Percentiles rank a stretch among this genome's conserved stretches.
phyloP scores from a whole-genome alignment of 35 echinoderm and acorn worm species.

The Eucidaris tribuloides region DNA sequence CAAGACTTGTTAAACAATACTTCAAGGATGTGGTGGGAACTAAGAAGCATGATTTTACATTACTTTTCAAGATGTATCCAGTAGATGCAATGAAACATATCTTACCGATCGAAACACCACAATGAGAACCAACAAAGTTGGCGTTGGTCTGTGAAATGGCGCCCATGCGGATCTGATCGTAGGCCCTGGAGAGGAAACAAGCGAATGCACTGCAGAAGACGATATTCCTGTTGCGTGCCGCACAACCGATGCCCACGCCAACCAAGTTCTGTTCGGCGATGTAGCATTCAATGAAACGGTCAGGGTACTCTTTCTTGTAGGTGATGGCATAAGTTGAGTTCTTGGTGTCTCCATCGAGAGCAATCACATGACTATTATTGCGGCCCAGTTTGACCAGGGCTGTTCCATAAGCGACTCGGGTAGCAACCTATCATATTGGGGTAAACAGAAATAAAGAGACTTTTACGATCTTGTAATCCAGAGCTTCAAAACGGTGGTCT shows the following conservation, averaged over 20 bases:
- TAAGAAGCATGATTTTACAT: too few relatives aligned
- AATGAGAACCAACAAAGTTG: slow-evolving; percentile 96
- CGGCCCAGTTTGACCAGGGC: slow-evolving; percentile 81
- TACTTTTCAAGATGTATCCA: too few relatives aligned
- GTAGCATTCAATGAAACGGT: slow-evolving; percentile 93
- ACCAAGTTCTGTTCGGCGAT: slow-evolving; percentile 98
- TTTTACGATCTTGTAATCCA: neutral
- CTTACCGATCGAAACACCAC: slow-evolving; percentile 96
- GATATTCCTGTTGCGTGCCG: slow-evolving; percentile 75
- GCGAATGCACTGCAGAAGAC: slow-evolving; percentile 94
- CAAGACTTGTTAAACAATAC: too few relatives aligned
- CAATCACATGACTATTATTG: slow-evolving; percentile 51
- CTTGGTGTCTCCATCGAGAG: slow-evolving; percentile 94
- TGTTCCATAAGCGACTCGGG: slow-evolving; percentile 90
- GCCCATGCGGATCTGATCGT: slow-evolving; percentile 98
- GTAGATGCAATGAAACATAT: too few relatives aligned
- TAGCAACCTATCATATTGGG: slow-evolving; percentile 63
- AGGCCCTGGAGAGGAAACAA: slow-evolving; percentile 80
- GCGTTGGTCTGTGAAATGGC: slow-evolving; percentile 96
- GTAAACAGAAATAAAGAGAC: neutral
- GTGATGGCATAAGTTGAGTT: slow-evolving; percentile 91
- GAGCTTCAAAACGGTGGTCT: neutral
- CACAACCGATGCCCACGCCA: slow-evolving; percentile 84
- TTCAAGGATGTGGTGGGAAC: too few relatives aligned
- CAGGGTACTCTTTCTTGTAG: slow-evolving; percentile 69